phyloP scores from a whole-genome alignment of 2,888 invertebrate genomes.

The Nymphalis urticae region DNA sequence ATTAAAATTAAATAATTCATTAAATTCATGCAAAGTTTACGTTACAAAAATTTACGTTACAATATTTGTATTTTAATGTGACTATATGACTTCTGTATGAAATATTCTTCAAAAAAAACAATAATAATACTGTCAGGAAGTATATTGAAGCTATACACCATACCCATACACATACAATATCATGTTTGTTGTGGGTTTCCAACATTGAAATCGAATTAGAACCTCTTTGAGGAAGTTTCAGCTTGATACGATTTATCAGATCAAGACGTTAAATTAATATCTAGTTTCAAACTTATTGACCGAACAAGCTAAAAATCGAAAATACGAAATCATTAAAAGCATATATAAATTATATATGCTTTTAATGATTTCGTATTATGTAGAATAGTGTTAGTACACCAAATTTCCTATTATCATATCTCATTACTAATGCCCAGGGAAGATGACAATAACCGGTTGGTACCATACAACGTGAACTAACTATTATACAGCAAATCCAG shows the following conservation, averaged over 20 bases:
- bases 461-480: too few species aligned
- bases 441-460: too few species aligned
- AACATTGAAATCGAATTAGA: conserved; percentile 33
- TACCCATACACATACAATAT: background rate
- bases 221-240: conserved; percentile 33
- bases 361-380: background rate
- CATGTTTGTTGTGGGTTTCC: conserved; percentile 5
- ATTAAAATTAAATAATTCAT: too few species aligned
- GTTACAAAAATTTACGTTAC: too few species aligned
- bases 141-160: background rate
- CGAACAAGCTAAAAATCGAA: background rate
- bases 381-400: background rate
- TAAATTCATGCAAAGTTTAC: too few species aligned
- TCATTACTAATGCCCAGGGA: too few species aligned
- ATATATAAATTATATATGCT: background rate
- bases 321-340: background rate
- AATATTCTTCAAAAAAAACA: too few species aligned
- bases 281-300: conserved; percentile 10
- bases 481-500: too few species aligned
- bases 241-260: conserved; percentile 13
- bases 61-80: too few species aligned
- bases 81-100: too few species aligned
- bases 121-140: background rate
- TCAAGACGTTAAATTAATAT: conserved; percentile 17
- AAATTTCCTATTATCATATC: background rate